Percentiles rank a stretch among this genome's conserved stretches.
phyloP scores from a whole-genome alignment of 2,797 vertebrate species.

The Oceanodroma leucorhoa region DNA sequence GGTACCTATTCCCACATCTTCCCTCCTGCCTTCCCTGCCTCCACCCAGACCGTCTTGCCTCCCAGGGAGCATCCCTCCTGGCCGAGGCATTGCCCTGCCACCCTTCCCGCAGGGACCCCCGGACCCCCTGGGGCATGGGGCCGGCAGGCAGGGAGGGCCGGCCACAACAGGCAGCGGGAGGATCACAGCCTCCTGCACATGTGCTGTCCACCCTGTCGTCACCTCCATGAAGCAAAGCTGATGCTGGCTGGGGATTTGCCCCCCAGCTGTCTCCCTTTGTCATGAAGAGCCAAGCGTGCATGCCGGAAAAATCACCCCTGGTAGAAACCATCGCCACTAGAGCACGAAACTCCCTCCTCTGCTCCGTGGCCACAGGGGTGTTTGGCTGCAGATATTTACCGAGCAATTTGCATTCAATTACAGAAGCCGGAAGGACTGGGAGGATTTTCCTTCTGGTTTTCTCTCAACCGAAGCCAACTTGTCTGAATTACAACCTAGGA shows the following conservation, averaged over 20 bases:
- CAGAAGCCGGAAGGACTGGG: neutral
- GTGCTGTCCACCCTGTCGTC: neutral
- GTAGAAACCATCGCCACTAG: neutral
- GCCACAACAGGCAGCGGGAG: neutral
- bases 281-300: neutral
- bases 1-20: neutral
- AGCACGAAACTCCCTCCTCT: neutral
- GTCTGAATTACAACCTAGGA: slow-evolving; percentile 41
- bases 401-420: slow-evolving; percentile 20
- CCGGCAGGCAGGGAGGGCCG: neutral
- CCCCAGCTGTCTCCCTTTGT: neutral
- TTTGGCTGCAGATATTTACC: neutral
- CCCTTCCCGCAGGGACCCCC: neutral
- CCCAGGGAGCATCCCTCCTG: fast-evolving
- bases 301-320: neutral
- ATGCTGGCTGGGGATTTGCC: neutral
- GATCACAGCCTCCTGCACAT: neutral
- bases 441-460: slow-evolving; percentile 54
- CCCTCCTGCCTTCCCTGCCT: neutral
- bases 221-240: neutral
- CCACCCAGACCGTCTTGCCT: neutral
- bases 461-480: slow-evolving; percentile 25
- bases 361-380: neutral
- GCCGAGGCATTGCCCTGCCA: fast-evolving
- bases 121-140: neutral